A percentile compares a stretch with the other conserved stretches of the same genome.
Evolutionary conservation across 2,797 vertebrate species (phyloP).

Genomic region (Chromobotia macracanthus): DNA sequence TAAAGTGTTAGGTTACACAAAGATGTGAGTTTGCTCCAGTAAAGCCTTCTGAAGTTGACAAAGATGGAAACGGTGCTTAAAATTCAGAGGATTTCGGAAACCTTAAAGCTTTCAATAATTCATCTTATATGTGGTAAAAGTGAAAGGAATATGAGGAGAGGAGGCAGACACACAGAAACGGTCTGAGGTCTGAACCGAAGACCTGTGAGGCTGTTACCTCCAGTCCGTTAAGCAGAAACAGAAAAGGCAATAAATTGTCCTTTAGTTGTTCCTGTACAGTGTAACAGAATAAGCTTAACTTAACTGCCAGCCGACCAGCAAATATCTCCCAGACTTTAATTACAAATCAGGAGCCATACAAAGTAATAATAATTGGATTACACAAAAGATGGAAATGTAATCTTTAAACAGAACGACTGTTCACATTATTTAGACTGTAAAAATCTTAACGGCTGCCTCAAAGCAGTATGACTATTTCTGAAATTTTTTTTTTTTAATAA

Average conservation of each 20-base stretch:
- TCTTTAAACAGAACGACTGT: slow-evolving; percentile 21
- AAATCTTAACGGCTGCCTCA: neutral
- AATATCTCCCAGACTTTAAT: slow-evolving; percentile 56
- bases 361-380: slow-evolving; percentile 44
- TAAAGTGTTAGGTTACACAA: slow-evolving; percentile 61
- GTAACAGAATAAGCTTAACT: slow-evolving; percentile 39
- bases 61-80: slow-evolving; percentile 63
- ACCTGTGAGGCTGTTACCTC: slow-evolving; percentile 55
- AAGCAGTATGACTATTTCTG: neutral
- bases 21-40: slow-evolving; percentile 56
- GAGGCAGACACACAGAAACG: slow-evolving; percentile 29
- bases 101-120: slow-evolving; percentile 65
- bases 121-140: slow-evolving; percentile 56
- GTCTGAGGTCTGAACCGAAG: slow-evolving; percentile 38
- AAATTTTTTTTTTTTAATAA: neutral
- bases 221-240: slow-evolving; percentile 60
- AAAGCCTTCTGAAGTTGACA: slow-evolving; percentile 63
- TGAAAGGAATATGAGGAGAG: slow-evolving; percentile 33
- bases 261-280: slow-evolving; percentile 54
- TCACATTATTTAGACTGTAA: slow-evolving; percentile 30
- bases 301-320: slow-evolving; percentile 42
- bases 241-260: slow-evolving; percentile 55
- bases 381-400: slow-evolving; percentile 19
- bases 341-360: slow-evolving; percentile 41
- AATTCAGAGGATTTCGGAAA: slow-evolving; percentile 66